A percentile compares a stretch with the other conserved stretches of the same genome.
Conservation (phyloP, 1,140 invertebrate genomes). For the Cyphomyrmex costatus region DNA sequence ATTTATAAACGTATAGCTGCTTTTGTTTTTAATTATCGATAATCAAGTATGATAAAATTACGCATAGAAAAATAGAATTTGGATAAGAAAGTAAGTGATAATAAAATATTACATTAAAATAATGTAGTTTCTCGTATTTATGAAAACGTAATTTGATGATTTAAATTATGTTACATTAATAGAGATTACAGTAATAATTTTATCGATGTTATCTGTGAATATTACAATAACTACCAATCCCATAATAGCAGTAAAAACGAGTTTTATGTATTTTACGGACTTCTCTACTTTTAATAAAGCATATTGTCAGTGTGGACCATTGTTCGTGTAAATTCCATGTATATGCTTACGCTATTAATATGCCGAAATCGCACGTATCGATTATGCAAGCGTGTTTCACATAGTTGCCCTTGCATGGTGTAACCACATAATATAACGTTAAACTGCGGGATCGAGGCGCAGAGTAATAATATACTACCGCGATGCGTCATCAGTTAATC, state of each 20-base stretch:
- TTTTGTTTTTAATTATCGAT: not conserved
- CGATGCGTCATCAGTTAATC: conserved; percentile 37
- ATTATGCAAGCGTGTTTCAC: conserved; percentile 64
- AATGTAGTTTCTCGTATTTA: not conserved
- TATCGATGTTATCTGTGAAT: not conserved
- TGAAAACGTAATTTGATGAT: not conserved
- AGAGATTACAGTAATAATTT: conserved; percentile 7
- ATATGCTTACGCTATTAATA: conserved; percentile 19
- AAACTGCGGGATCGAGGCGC: conserved; percentile 15
- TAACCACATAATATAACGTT: conserved; percentile 60
- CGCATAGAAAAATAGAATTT: not conserved
- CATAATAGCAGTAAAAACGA: not conserved
- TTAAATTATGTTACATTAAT: not conserved
- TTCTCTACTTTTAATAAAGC: conserved; percentile 49
- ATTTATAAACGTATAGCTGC: not conserved
- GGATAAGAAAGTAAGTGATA: not conserved
- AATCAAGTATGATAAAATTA: not conserved
- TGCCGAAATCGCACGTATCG: conserved; percentile 55
- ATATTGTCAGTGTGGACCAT: conserved; percentile 17
- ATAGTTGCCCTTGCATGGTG: conserved; percentile 58
- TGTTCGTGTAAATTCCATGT: conserved; percentile 30
- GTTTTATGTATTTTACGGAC: conserved; percentile 7
- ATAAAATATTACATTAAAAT: not conserved
- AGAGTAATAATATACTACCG: conserved; percentile 35
- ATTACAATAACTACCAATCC: not conserved